Conservation (phyloP, 2,797 vertebrate genomes). For the Nothura maculosa region DNA sequence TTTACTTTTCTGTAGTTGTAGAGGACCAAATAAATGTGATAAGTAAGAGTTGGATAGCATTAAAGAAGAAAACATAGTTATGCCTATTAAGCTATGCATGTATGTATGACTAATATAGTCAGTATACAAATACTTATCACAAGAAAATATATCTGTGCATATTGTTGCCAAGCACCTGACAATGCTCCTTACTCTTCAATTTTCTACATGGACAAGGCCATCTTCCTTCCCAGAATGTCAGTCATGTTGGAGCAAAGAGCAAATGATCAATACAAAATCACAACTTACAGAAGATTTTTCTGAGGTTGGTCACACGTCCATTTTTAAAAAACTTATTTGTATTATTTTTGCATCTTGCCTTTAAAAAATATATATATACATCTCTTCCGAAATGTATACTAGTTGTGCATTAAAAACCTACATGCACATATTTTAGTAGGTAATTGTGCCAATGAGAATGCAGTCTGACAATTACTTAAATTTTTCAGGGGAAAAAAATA, state of each 20-base stretch:
- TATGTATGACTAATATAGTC: neutral
- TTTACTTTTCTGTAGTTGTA: neutral
- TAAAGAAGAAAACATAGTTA: conserved; percentile 41
- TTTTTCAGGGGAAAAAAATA: neutral
- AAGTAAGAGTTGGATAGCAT: conserved; percentile 48
- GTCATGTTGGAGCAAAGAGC: neutral
- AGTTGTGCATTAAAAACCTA: neutral
- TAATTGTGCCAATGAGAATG: neutral
- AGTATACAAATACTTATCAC: conserved; percentile 29
- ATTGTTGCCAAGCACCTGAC: conserved; percentile 16
- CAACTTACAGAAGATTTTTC: neutral
- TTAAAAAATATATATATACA: neutral
- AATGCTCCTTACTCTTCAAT: neutral
- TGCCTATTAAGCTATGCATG: neutral
- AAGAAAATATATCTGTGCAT: conserved; percentile 8
- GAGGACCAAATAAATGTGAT: conserved; percentile 31
- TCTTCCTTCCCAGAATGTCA: neutral
- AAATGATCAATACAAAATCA: neutral
- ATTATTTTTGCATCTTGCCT: neutral
- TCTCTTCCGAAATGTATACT: neutral
- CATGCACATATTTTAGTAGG: neutral
- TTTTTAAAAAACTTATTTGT: neutral
- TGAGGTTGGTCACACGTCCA: neutral
- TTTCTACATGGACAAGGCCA: neutral
- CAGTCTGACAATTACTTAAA: neutral